These are phyloP conservation scores for Adelognathus sp. DNA, from an alignment of 2,888 invertebrate genomes.

Conservation along the genomic window DNA sequence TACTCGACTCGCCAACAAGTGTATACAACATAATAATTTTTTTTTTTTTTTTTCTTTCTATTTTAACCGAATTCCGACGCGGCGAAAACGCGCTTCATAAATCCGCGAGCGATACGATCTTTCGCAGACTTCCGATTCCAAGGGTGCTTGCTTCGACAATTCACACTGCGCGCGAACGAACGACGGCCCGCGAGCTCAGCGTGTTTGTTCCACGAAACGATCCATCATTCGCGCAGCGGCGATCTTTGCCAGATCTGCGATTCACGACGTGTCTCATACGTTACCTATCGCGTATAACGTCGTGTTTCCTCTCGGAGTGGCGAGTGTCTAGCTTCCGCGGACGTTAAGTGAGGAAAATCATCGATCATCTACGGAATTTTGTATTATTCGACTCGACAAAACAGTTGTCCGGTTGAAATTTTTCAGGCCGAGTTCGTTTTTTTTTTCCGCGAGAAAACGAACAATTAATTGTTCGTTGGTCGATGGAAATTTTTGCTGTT, in stretches of 20 bases:
- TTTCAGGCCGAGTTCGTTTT: too few species aligned
- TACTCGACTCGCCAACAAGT: not conserved
- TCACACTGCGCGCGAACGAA: conserved; percentile 4
- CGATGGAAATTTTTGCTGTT: too few species aligned
- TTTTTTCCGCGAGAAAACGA: too few species aligned
- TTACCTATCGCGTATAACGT: not conserved
- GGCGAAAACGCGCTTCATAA: conserved; percentile 35
- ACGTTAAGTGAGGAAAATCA: not conserved
- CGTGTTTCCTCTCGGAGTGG: not conserved
- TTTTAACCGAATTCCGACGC: not conserved
- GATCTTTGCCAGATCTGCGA: conserved; percentile 29
- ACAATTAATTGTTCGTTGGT: too few species aligned
- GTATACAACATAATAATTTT: too few species aligned
- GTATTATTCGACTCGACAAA: not conserved
- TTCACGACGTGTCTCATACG: conserved; percentile 6
- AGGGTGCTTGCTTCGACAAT: not conserved
- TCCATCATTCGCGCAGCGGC: conserved; percentile 51
- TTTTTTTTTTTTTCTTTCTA: not conserved
- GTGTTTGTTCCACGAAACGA: conserved; percentile 38
- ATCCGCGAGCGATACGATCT: conserved; percentile 50
- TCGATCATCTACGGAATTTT: not conserved
- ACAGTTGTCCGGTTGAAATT: too few species aligned
- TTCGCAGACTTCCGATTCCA: conserved; percentile 51
- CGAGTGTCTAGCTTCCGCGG: not conserved
- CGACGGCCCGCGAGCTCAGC: too few species aligned